Evolutionary conservation across 2,888 invertebrate species (phyloP), one percentile per base, ranked within the genome.

Genomic region (Acanthopleura granulata): DNA sequence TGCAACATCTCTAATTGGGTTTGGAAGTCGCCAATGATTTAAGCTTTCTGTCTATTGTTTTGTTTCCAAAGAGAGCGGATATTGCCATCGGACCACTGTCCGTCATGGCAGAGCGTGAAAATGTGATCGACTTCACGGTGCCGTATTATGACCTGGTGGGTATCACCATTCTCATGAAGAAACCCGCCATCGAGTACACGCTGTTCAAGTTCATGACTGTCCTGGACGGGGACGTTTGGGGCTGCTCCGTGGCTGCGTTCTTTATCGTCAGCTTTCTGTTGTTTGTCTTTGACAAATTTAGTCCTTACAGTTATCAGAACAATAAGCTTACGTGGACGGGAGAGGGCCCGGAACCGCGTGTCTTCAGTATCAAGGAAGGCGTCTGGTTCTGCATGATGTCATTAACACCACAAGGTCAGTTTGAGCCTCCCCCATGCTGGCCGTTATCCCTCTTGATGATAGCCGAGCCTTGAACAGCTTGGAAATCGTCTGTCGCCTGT

Each of bases 341-440:
- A 83, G 96, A 96, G 82, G 97, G 97, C 87, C 83, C 88, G 12
- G 91, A 91, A 77, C 97, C 97, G 88, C 92, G 98, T 4, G 96
- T 97, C 88, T 99, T 99, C 88, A 96, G 95, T 69, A 91, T 99
- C 51, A 98, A 97, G 89, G 99, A 99, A 91, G 98, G 98, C 87
- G 93, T 99, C 0, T 99, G 98, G 98, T 99, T 99, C 90, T 98
- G 98, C 88, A 97, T 99, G 97, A 98, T 98, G 62, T 98, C 98
- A 51, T 91, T 99, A 25, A 99, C 98, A 0, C 99, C 99, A 0
- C 94, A 94, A 89, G 92, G 93, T 92, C 40, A 40, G 40, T 40
- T 40, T 3, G 40, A 40, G 40, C 40, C 9, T 40, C 40, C 9
- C 40, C 3, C 40, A n/a, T n/a, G n/a, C 40, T 9, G 40, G 40